Conservation (phyloP, 2,797 vertebrate species). For the Rhyacichthys aspro region DNA sequence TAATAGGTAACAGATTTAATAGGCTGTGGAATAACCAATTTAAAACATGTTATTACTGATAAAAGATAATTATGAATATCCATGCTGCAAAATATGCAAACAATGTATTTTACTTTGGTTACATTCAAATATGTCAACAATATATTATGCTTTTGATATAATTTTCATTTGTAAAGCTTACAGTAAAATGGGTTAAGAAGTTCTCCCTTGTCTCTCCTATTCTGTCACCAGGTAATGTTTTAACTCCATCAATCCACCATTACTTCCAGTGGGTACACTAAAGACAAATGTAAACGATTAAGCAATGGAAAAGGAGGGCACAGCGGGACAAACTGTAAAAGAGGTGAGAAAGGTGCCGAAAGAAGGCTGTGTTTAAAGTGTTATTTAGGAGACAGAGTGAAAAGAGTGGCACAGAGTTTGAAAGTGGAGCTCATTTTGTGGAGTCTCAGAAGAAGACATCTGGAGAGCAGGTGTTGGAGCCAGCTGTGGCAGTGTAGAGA, state of each 20-base stretch:
- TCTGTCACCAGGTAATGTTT: conserved; percentile 64
- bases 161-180: no score
- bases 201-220: conserved; percentile 39
- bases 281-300: conserved; percentile 54
- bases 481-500: conserved; percentile 52
- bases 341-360: conserved; percentile 38
- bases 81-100: no score
- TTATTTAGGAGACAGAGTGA: conserved; percentile 19
- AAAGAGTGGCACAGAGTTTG: conserved; percentile 55
- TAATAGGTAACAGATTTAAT: no score
- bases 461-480: conserved; percentile 80
- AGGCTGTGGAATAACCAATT: no score
- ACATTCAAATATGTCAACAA: no score
- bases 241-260: conserved; percentile 42
- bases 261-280: conserved; percentile 40
- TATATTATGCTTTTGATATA: no score
- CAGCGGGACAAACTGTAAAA: conserved; percentile 28
- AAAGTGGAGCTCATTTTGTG: conserved; percentile 71
- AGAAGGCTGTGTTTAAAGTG: conserved; percentile 44
- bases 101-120: no score
- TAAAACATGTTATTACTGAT: no score
- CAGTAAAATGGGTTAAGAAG: no score
- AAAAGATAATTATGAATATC: no score
- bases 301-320: conserved; percentile 23
- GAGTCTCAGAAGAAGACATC: conserved; percentile 68